Base-by-base conservation (phyloP, 2,797 vertebrate genomes). In the Melanotaenia boesemani region DNA sequence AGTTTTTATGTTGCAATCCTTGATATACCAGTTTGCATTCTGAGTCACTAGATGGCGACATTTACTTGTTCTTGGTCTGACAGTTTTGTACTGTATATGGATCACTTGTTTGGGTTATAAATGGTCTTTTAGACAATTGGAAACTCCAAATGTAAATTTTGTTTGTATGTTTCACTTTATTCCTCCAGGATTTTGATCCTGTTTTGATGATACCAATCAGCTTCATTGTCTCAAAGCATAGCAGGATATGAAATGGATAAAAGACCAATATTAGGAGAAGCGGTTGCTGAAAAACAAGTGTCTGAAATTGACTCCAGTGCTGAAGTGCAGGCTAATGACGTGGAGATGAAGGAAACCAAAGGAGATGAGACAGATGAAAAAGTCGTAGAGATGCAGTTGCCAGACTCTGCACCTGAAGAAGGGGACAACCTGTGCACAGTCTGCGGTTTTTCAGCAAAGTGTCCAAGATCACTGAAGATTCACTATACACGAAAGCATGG, bases 401-500 rank as follows among this genome's bases (percentile, higher is more conserved):
- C 50, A 65, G 69, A 73, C 54, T 44, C 70, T 6, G 26, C 28
- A 48, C 28, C 68, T 52, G 57, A 73, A 68, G 70, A 85, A 15
- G 70, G 48, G 20, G 80, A 74, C 39, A 86, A 76, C 36, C 32
- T 81, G 80, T 90, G 92, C 62, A 58, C 88, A 1, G 54, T 85
- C 39, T 94, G 94, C 41, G 79, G 89, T 75, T 92, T 95, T 66
- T 91, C 86, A 69, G 91, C 95, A 60, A 90, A 92, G 85, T 94
- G 86, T 72, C 88, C 91, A 37, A 91, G 91, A 82, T 90, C 95
- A 69, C 76, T 95, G 83, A 96, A 96, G 90, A 95, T 92, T 83
- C 94, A 95, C 50, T 69, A 72, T 22, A 93, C 93, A 80, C 91
- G 87, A 69, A 94, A 91, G 66, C 88, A 94, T 63, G 69, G 85